phyloP scores from a whole-genome alignment of 2,797 vertebrate species.

The Chiloscyllium punctatum region DNA sequence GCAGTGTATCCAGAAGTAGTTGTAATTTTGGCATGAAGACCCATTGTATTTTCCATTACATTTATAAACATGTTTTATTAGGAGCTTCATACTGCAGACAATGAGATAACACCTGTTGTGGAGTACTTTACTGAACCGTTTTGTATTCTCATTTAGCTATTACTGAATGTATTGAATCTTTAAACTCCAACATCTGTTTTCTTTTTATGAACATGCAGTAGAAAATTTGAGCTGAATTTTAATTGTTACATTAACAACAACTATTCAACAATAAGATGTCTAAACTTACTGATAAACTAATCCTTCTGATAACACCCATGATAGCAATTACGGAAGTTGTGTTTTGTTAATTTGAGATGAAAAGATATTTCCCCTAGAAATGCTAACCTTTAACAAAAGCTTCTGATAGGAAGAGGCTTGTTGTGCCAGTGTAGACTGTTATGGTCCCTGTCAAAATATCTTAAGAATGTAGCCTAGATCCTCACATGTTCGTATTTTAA shows the following conservation, averaged over 20 bases:
- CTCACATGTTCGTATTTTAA: too few species aligned
- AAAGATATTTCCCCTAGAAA: not conserved
- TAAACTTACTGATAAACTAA: not conserved
- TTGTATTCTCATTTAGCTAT: not conserved
- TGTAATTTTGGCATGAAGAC: not conserved
- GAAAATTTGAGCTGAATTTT: not conserved
- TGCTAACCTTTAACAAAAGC: not conserved
- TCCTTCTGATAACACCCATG: too few species aligned
- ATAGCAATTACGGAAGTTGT: not conserved
- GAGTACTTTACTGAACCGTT: not conserved
- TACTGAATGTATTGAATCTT: not conserved
- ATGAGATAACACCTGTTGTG: not conserved
- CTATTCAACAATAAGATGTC: not conserved
- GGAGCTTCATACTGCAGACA: not conserved
- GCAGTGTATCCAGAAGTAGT: not conserved
- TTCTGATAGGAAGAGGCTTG: too few species aligned
- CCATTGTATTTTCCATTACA: not conserved
- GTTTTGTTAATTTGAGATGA: not conserved
- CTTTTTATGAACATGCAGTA: not conserved
- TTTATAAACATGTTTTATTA: not conserved
- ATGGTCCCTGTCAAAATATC: too few species aligned
- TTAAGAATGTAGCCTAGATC: too few species aligned
- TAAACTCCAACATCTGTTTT: not conserved
- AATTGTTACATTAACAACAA: not conserved
- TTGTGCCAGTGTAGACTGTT: too few species aligned